Evolutionary conservation across 2,888 invertebrate species (phyloP).

Genomic region (Seira ritae): DNA sequence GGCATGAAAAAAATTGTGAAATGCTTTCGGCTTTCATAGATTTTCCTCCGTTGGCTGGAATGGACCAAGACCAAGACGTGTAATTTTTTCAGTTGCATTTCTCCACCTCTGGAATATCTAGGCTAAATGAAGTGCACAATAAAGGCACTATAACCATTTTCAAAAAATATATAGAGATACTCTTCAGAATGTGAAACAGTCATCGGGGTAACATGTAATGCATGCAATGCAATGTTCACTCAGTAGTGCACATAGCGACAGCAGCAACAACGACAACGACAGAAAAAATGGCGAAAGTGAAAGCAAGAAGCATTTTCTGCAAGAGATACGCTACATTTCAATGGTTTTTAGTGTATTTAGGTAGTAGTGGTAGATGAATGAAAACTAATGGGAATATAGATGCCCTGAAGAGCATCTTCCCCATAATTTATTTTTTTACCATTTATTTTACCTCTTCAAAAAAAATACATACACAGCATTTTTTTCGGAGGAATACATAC

Average conservation of each 20-base stretch:
- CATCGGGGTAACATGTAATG: too few relatives aligned
- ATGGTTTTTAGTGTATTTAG: too few relatives aligned
- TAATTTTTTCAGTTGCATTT: background rate
- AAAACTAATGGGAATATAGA: slow-evolving; percentile 17
- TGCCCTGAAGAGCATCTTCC: slow-evolving; percentile 12
- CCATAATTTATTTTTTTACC: slow-evolving; percentile 24
- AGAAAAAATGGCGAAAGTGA: too few relatives aligned
- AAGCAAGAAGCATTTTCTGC: slow-evolving; percentile 8
- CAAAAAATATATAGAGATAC: too few relatives aligned
- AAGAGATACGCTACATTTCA: slow-evolving; percentile 8
- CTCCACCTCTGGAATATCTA: background rate
- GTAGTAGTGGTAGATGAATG: slow-evolving; percentile 5
- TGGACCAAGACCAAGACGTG: too few relatives aligned
- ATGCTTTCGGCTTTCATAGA: too few relatives aligned
- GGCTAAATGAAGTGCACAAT: slow-evolving; percentile 1
- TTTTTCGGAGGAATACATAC: background rate
- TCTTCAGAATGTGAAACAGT: too few relatives aligned
- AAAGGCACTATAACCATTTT: too few relatives aligned
- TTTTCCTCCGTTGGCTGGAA: too few relatives aligned
- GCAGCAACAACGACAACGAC: too few relatives aligned
- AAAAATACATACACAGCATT: background rate
- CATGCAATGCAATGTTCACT: too few relatives aligned
- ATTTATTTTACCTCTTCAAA: background rate
- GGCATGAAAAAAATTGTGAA: background rate
- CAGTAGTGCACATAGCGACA: too few relatives aligned